A percentile compares a stretch with the other conserved stretches of the same genome.
Conservation (phyloP, 2,113 vertebrate species). For the Nematolebias whitei region DNA sequence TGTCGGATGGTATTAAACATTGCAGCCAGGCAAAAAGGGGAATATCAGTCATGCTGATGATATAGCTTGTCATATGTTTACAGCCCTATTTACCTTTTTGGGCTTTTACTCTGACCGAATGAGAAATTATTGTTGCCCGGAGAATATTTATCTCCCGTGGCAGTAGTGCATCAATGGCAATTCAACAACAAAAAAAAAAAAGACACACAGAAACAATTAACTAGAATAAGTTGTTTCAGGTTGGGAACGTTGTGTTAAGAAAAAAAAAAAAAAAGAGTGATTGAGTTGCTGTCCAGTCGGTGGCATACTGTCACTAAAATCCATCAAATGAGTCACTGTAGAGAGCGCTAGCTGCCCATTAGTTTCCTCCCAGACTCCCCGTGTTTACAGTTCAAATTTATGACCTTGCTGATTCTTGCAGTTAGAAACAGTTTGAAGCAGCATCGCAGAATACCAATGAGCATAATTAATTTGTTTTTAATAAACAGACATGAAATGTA, state of each 20-base stretch:
- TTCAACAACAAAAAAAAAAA: neutral
- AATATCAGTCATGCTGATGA: conserved; percentile 54
- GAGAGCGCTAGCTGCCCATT: conserved; percentile 3
- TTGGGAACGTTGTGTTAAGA: conserved; percentile 21
- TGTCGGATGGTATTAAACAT: conserved; percentile 48
- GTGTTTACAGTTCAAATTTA: conserved; percentile 36
- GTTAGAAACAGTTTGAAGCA: conserved; percentile 61
- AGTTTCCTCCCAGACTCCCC: conserved; percentile 25
- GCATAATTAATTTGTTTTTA: conserved; percentile 77
- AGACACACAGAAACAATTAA: conserved; percentile 26
- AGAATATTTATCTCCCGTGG: conserved; percentile 14
- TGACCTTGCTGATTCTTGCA: conserved; percentile 59
- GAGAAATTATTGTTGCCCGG: conserved; percentile 38
- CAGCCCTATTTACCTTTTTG: conserved; percentile 49
- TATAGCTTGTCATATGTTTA: conserved; percentile 46
- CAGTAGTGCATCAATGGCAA: conserved; percentile 15
- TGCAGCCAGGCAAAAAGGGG: conserved; percentile 29
- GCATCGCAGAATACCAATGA: conserved; percentile 76
- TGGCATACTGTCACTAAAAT: conserved; percentile 10
- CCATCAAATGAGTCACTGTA: conserved; percentile 10
- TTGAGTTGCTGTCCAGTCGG: conserved; percentile 30
- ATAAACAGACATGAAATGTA: conserved; percentile 68
- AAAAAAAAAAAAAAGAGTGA: conserved; percentile 24
- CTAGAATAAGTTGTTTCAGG: conserved; percentile 25
- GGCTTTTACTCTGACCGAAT: conserved; percentile 52